These are phyloP conservation scores for Erynnis tages DNA, from an alignment of 2,888 invertebrate genomes.

Conservation along the genomic window DNA sequence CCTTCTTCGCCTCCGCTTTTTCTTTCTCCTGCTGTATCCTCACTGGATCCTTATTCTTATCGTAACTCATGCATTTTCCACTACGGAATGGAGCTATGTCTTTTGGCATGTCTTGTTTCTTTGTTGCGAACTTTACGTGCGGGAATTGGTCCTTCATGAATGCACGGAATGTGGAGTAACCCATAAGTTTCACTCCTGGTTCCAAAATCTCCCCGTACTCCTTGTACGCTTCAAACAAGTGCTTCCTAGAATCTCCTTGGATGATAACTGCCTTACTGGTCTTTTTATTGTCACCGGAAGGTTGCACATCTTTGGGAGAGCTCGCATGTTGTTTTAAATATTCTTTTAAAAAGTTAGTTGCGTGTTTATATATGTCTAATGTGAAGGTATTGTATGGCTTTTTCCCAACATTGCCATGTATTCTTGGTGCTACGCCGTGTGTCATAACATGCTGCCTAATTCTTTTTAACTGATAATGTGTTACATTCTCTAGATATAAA, in stretches of 20 bases:
- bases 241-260: constrained; percentile 83
- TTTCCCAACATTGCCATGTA: constrained; percentile 90
- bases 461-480: constrained; percentile 88
- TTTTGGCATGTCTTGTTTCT: constrained; percentile 74
- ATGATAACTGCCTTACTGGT: constrained; percentile 75
- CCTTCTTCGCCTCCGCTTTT: constrained; percentile 75
- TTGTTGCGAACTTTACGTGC: constrained; percentile 87
- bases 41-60: constrained; percentile 77
- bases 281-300: constrained; percentile 74
- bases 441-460: constrained; percentile 90
- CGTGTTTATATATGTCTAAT: constrained; percentile 88
- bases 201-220: constrained; percentile 87
- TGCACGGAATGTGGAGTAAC: constrained; percentile 89
- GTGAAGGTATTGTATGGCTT: constrained; percentile 91
- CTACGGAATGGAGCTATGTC: constrained; percentile 77
- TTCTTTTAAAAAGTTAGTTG: constrained; percentile 88
- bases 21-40: constrained; percentile 76
- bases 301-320: constrained; percentile 75
- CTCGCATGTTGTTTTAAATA: constrained; percentile 86
- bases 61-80: constrained; percentile 78
- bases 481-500: constrained; percentile 89
- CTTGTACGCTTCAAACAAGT: constrained; percentile 87
- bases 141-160: constrained; percentile 92
- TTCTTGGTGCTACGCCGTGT: constrained; percentile 88
- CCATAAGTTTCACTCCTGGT: constrained; percentile 88